These are phyloP conservation scores for Trichopoda pennipes DNA, from an alignment of 2,888 invertebrate genomes.

Conservation along the genomic window DNA sequence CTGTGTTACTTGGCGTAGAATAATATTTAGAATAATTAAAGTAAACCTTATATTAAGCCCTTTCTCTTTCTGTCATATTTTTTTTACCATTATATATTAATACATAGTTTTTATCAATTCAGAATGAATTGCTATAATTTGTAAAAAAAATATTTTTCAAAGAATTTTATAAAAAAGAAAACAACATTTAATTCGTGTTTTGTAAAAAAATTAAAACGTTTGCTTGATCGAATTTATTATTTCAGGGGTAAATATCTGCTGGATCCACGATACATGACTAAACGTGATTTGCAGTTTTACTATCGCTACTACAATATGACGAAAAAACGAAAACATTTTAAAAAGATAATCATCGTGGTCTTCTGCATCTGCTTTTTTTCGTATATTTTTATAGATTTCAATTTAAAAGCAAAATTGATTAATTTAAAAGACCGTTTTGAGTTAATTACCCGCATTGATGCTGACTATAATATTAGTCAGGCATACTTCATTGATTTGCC, in stretches of 20 bases:
- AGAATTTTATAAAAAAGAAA: too few relatives aligned
- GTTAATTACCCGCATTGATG: constrained; percentile 77
- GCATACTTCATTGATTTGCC: constrained; percentile 80
- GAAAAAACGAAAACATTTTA: constrained; percentile 76
- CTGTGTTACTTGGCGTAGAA: too few relatives aligned
- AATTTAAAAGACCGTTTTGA: constrained; percentile 77
- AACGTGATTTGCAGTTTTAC: constrained; percentile 77
- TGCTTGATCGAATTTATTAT: not conserved
- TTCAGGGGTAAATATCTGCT: constrained; percentile 76
- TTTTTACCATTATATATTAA: too few relatives aligned
- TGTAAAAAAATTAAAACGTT: too few relatives aligned
- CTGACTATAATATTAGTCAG: constrained; percentile 75
- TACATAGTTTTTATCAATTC: too few relatives aligned
- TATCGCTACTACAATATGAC: constrained; percentile 77
- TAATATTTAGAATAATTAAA: too few relatives aligned
- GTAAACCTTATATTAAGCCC: too few relatives aligned
- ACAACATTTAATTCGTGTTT: too few relatives aligned
- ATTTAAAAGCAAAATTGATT: constrained; percentile 77
- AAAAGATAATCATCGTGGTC: constrained; percentile 77
- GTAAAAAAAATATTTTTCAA: too few relatives aligned
- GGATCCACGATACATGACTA: constrained; percentile 79
- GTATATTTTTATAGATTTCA: constrained; percentile 79
- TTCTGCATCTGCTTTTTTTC: constrained; percentile 78
- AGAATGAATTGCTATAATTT: too few relatives aligned
- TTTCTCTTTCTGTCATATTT: too few relatives aligned